Base-by-base conservation (phyloP, 2,797 vertebrate species). In the Epinephelus coioides region DNA sequence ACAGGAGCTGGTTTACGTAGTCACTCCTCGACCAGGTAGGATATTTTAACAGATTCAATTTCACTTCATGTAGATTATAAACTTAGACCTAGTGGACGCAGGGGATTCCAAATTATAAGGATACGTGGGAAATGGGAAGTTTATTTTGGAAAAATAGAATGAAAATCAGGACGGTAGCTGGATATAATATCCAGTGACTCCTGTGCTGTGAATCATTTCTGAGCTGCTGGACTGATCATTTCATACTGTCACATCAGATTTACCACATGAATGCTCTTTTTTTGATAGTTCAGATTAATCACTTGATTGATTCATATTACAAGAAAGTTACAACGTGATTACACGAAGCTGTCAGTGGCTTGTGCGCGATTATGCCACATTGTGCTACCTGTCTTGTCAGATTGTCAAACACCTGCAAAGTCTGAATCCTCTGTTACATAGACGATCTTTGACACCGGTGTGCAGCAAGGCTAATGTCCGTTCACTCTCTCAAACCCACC, bases 371-470 rank as follows among this genome's bases (percentile, higher is more conserved):
- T 5, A 3, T 59, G 27, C 1, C 19, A 5, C 14, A 17, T 5
- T 8, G 2, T 21, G n/a, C 1, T 4, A 21, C 10, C 4, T 12
- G 2, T 5, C 1, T 6, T 25, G 50, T n/a, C 34, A 8, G 34
- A 34, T 34, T 40, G 27, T 40, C 50, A 53, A 8, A 25, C 17
- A 63, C 18, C 27, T 10, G 23, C 18, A n/a, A 3, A 5, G 51
- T 54, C 1, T 15, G 6, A 18, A 0, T 3, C 27, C 2, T 66
- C 34, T n/a, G 9, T 18, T 0, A 1, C 0, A 46, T 44, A 86
- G 43, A 90, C 74, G 79, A 89, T 86, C 86, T 91, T 77, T 30
- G 84, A 70, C 13, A 9, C 85, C 76, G 78, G 78, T 27, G 8
- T 49, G 3, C 3, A 14, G 12, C n/a, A 1, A 46, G 19, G 9